phyloP scores from a whole-genome alignment of 1,140 invertebrate species.

The Scaptomyza pallida region DNA sequence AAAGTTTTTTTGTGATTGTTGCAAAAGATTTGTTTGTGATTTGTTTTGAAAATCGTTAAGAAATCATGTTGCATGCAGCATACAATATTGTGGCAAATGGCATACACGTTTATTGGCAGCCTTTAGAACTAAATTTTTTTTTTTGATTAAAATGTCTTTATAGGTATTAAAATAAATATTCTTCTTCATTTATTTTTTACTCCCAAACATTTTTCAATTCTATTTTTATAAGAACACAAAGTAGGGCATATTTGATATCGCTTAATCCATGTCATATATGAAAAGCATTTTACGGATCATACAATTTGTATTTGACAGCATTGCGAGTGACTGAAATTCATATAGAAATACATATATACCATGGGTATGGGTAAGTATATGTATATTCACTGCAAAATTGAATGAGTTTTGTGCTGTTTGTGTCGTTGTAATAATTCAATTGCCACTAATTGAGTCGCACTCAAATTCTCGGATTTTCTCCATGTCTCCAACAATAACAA shows the following conservation, averaged over 20 bases:
- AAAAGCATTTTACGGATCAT: conserved; percentile 49
- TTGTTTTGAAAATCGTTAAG: no score
- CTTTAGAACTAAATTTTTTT: no score
- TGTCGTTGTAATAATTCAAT: conserved; percentile 81
- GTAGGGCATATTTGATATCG: conserved; percentile 27
- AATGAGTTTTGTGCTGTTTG: conserved; percentile 61
- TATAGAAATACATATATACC: conserved; percentile 1
- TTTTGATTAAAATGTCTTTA: no score
- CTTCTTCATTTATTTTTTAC: no score
- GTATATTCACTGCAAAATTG: conserved; percentile 58
- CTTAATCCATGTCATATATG: conserved; percentile 13
- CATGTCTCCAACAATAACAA: conserved; percentile 11
- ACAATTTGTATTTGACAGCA: conserved; percentile 55
- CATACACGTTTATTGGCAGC: no score
- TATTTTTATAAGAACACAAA: not conserved
- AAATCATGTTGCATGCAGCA: no score
- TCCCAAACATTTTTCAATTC: no score
- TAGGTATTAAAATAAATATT: no score
- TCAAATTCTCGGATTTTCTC: conserved; percentile 71
- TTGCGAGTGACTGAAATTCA: conserved; percentile 31
- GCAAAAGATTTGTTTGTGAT: no score
- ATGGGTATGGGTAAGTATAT: not conserved
- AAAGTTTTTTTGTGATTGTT: no score
- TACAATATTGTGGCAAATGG: no score
- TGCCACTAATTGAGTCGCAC: conserved; percentile 75